These are phyloP conservation scores for Ditylenchus weischeri DNA, from an alignment of 2,888 invertebrate species.

Conservation along the genomic window DNA sequence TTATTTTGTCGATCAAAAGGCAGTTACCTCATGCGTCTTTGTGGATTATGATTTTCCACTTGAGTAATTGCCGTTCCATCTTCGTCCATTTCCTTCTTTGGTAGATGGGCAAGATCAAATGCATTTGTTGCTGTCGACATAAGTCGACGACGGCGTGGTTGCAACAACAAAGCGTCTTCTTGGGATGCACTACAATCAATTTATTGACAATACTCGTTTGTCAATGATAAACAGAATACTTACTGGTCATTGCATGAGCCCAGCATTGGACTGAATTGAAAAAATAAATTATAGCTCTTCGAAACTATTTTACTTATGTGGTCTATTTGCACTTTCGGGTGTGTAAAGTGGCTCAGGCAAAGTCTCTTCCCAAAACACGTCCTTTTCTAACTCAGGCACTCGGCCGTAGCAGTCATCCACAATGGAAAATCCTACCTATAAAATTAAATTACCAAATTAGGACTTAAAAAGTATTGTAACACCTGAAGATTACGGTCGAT, in stretches of 20 bases:
- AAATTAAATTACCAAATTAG: conserved; percentile 2
- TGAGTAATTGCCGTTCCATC: conserved; percentile 24
- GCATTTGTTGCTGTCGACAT: conserved; percentile 33
- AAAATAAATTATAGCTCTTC: no score
- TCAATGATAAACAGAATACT: no score
- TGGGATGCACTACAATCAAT: conserved; percentile 15
- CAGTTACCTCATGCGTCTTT: conserved; percentile 29
- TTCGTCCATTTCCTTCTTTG: conserved; percentile 28
- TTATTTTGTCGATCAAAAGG: neutral
- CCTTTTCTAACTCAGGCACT: conserved; percentile 44
- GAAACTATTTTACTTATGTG: conserved; percentile 32
- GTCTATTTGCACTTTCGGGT: conserved; percentile 46
- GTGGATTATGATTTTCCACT: conserved; percentile 34
- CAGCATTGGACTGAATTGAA: conserved; percentile 38
- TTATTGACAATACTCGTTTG: neutral
- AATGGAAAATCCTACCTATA: conserved; percentile 49
- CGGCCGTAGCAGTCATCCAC: conserved; percentile 50
- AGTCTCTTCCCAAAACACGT: conserved; percentile 52
- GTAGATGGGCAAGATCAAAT: conserved; percentile 4
- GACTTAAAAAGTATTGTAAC: neutral
- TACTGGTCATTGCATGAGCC: conserved; percentile 50
- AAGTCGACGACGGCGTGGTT: conserved; percentile 37
- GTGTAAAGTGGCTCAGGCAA: conserved; percentile 52
- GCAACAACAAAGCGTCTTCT: conserved; percentile 46
- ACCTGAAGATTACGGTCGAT: conserved; percentile 51